A percentile compares a stretch with the other conserved stretches of the same genome.
Conservation (phyloP, 1,140 invertebrate genomes). For the Ceratitis capitata region DNA sequence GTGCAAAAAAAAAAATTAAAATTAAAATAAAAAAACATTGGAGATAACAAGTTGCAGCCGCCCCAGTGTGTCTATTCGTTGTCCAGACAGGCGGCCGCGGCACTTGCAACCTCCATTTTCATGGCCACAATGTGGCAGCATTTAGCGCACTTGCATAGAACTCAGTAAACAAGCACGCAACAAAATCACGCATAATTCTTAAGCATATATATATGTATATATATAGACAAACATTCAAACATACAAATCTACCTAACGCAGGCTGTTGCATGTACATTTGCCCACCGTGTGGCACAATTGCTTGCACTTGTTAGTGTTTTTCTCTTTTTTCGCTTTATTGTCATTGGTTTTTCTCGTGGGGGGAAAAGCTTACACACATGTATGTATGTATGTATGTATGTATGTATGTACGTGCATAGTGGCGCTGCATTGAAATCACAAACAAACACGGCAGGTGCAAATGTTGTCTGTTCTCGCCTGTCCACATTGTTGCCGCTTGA, state of each 20-base stretch:
- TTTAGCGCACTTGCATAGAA: background rate
- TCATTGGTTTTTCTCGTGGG: slow-evolving; percentile 19
- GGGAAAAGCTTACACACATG: slow-evolving; percentile 35
- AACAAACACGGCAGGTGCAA: slow-evolving; percentile 22
- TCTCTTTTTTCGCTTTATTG: background rate
- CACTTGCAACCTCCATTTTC: background rate
- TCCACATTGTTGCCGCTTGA: slow-evolving; percentile 1
- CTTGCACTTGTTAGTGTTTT: background rate
- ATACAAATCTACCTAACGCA: too few relatives aligned
- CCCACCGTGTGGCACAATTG: background rate
- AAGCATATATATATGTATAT: background rate
- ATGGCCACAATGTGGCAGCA: slow-evolving; percentile 4
- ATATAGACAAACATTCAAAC: background rate
- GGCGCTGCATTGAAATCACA: slow-evolving; percentile 17
- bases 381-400: too few relatives aligned
- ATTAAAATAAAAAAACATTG: background rate
- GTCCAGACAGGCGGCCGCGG: background rate
- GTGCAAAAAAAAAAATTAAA: background rate
- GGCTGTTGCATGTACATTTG: background rate
- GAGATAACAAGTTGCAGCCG: slow-evolving; percentile 25
- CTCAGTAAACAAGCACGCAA: background rate
- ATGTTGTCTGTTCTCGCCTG: slow-evolving; percentile 32
- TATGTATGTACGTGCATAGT: too few relatives aligned
- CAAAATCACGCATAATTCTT: background rate
- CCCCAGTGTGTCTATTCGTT: slow-evolving; percentile 2